Percentiles rank a stretch among this genome's conserved stretches.
phyloP scores from a whole-genome alignment of 1,140 invertebrate genomes.

The Leptinotarsa texana region DNA sequence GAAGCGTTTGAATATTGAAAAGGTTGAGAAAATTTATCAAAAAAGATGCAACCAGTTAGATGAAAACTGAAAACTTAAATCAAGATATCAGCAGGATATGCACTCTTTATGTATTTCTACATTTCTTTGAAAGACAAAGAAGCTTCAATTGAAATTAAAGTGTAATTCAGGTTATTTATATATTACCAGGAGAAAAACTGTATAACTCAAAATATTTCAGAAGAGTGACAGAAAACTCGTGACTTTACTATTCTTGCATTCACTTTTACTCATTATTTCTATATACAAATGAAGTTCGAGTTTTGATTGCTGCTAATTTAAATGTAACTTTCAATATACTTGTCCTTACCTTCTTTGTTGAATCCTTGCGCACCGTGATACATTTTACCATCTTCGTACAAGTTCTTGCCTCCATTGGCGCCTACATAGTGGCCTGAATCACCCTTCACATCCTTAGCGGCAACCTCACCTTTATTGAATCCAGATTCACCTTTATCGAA shows the following conservation, averaged over 20 bases:
- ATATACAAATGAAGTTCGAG: background rate
- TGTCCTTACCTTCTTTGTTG: constrained; percentile 60
- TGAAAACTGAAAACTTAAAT: too few relatives aligned
- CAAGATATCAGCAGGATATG: too few relatives aligned
- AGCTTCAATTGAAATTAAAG: too few relatives aligned
- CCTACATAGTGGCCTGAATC: constrained; percentile 62
- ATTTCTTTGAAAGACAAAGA: too few relatives aligned
- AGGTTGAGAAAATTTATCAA: too few relatives aligned
- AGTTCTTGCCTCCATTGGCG: constrained; percentile 61
- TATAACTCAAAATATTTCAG: too few relatives aligned
- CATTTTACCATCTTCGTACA: constrained; percentile 61
- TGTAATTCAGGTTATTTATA: too few relatives aligned
- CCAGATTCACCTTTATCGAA: constrained; percentile 60
- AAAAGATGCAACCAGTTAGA: too few relatives aligned
- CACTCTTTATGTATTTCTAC: too few relatives aligned
- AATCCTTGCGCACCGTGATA: constrained; percentile 61
- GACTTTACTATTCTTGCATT: background rate
- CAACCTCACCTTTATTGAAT: constrained; percentile 58
- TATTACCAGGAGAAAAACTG: too few relatives aligned
- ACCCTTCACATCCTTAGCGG: constrained; percentile 59
- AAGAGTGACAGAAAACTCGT: background rate
- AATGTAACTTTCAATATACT: constrained; percentile 24
- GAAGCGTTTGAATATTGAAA: too few relatives aligned
- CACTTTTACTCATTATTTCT: background rate
- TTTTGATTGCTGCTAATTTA: too few relatives aligned